Evolutionary conservation across 2,113 vertebrate species (phyloP).

Genomic region (Megaceryle torquata): DNA sequence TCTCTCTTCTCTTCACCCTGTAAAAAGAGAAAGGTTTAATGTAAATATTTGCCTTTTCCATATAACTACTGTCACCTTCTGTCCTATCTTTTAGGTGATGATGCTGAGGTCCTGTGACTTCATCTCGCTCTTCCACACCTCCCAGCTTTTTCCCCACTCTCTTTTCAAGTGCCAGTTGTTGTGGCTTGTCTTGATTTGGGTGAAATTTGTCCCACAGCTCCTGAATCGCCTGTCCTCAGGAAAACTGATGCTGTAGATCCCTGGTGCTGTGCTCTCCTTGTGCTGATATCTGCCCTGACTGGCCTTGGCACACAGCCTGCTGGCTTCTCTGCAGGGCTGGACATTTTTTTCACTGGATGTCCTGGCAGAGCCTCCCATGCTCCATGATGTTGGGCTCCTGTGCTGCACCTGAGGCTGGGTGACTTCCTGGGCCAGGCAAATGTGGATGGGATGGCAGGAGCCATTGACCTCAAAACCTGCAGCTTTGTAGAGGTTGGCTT

Average conservation of each 20-base stretch:
- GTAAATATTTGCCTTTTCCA: background rate
- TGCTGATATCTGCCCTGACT: background rate
- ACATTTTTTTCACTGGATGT: background rate
- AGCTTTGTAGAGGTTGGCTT: background rate
- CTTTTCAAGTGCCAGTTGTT: background rate
- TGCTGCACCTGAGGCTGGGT: background rate
- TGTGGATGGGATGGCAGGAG: background rate
- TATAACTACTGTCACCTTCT: background rate
- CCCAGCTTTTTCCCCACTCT: background rate
- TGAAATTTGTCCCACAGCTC: background rate
- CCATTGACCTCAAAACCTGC: background rate
- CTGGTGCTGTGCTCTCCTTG: background rate
- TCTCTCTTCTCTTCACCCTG: background rate
- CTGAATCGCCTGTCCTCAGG: background rate
- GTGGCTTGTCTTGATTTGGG: background rate
- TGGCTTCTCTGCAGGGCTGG: background rate
- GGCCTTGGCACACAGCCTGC: too few relatives aligned
- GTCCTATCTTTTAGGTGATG: background rate
- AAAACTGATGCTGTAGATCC: background rate
- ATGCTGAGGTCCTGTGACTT: background rate
- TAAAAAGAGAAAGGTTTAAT: background rate
- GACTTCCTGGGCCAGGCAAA: background rate
- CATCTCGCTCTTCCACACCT: background rate
- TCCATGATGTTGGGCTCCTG: accelerated
- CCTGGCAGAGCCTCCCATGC: background rate